Evolutionary conservation across 1,140 invertebrate species (phyloP).

Genomic region (Hyposmocoma kahamanoa): DNA sequence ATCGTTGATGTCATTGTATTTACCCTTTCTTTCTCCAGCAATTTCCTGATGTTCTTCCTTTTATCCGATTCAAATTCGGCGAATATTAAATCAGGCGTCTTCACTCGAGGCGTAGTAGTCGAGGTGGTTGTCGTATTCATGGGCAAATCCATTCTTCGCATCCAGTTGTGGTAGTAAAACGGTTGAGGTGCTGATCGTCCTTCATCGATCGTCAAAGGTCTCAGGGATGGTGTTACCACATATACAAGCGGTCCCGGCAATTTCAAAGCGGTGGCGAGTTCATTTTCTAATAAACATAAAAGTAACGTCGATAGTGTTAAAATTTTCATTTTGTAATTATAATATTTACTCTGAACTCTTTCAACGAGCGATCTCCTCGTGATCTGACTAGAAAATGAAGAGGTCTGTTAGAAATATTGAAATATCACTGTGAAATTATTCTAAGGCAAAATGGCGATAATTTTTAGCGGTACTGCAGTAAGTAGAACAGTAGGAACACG

Average conservation of each 20-base stretch:
- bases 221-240: conserved; percentile 55
- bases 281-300: conserved; percentile 27
- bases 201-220: conserved; percentile 29
- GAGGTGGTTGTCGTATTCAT: conserved; percentile 30
- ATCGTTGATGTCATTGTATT: conserved; percentile 25
- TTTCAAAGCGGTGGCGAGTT: conserved; percentile 32
- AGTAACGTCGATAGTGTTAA: conserved; percentile 22
- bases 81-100: conserved; percentile 62
- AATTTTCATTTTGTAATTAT: conserved; percentile 36
- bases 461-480: conserved; percentile 62
- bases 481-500: conserved; percentile 53
- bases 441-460: conserved; percentile 56
- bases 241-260: conserved; percentile 52
- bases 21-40: conserved; percentile 51
- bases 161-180: conserved; percentile 65
- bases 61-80: conserved; percentile 56
- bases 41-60: conserved; percentile 58
- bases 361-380: conserved; percentile 30
- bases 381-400: conserved; percentile 45
- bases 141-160: conserved; percentile 50
- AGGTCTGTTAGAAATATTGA: no score
- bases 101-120: conserved; percentile 30
- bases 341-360: conserved; percentile 17
- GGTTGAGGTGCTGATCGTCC: conserved; percentile 37
- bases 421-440: no score